Evolutionary conservation across 2,113 vertebrate species (phyloP), one percentile per base, ranked within the genome.

Genomic region (Chauna torquata): DNA sequence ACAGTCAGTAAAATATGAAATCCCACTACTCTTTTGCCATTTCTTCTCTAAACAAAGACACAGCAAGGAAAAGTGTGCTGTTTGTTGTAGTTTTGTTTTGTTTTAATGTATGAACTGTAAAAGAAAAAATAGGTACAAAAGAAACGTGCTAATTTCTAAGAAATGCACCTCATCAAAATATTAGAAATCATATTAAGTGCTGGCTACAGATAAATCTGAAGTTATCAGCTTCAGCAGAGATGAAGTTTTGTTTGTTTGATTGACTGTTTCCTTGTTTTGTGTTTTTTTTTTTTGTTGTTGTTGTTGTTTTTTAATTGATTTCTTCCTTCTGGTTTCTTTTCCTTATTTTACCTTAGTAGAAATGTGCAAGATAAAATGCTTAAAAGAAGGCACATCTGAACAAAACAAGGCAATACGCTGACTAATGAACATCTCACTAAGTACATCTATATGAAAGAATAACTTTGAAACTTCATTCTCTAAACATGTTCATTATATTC

Each of bases 381-480:
- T 96, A 92, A 92, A 96, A 95, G 77, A 95, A 96, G 77, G 88
- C 38, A 64, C 91, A 78, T 92, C 62, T 90, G 91, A 97, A 89
- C 42, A 93, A 34, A 94, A 19, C 82, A 97, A 96, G 14, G 14
- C 59, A 91, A 75, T 44, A 62, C 18, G 52, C 65, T 96, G 93
- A 86, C 92, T 96, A 95, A 97, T 92, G 47, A 94, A 70, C 72
- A 82, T 57, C 66, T 96, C 89, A 85, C 52, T 76, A 91, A 95
- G 82, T 84, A 69, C 14, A 23, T 74, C 40, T 58, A 8, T 58
- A 65, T 65, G 80, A 92, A 95, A 92, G 52, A 88, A 82, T 45
- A 76, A 69, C 23, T 78, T 62, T 82, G 52, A 91, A 94, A 89
- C 23, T 86, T 95, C 16, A 38, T 86, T 96, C 24, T 72, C 74